Percentiles rank a stretch among this genome's conserved stretches.
These are phyloP conservation scores for Hyles lineata DNA, from an alignment of 2,888 invertebrate species.

Conservation along the genomic window DNA sequence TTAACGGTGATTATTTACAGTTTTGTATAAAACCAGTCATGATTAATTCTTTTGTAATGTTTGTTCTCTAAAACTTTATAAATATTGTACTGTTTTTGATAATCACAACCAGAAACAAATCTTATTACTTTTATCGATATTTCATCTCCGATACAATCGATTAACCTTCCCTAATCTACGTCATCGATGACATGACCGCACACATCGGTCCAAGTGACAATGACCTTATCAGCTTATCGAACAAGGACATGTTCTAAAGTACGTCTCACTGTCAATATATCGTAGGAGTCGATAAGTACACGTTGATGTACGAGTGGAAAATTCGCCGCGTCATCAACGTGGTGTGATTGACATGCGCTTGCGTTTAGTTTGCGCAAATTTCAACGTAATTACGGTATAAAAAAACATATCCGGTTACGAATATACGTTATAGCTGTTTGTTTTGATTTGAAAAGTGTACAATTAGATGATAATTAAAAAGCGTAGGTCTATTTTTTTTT, in stretches of 20 bases:
- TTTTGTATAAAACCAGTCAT: not conserved
- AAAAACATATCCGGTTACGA: too few species aligned
- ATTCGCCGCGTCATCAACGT: not conserved
- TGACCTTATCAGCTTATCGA: conserved; percentile 41
- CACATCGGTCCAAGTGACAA: conserved; percentile 34
- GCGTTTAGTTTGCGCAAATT: not conserved
- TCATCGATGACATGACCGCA: conserved; percentile 41
- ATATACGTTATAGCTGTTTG: too few species aligned
- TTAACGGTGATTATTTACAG: not conserved
- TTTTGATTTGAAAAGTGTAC: too few species aligned
- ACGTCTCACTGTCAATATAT: not conserved
- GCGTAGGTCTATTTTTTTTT: too few species aligned
- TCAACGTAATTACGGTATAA: not conserved
- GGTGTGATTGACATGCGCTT: not conserved
- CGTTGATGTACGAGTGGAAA: not conserved
- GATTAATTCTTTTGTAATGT: not conserved
- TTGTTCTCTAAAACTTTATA: not conserved
- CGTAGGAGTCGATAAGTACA: not conserved
- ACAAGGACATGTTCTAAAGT: conserved; percentile 30
- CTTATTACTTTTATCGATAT: not conserved
- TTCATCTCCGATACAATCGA: not conserved
- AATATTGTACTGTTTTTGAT: not conserved
- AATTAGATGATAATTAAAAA: too few species aligned
- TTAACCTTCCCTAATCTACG: conserved; percentile 24
- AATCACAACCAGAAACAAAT: not conserved